A percentile compares a stretch with the other conserved stretches of the same genome.
Conservation (phyloP, 1,140 invertebrate species). For the Heterodera carotae region DNA sequence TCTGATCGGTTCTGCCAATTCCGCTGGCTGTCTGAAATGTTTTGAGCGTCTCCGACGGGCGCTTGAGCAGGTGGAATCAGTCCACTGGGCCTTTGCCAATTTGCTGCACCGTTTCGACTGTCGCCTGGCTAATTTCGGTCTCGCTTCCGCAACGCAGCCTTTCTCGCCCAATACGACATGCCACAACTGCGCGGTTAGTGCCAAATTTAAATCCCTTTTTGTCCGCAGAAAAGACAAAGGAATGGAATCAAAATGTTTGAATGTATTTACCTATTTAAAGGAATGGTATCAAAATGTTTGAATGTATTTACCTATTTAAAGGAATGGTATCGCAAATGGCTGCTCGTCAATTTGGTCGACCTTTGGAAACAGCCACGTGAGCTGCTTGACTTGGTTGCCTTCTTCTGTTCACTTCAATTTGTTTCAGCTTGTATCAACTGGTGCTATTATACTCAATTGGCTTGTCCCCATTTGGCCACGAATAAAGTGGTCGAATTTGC, state of each 20-base stretch:
- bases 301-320: constrained; percentile 32
- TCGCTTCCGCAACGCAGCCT: constrained; percentile 56
- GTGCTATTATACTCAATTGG: constrained; percentile 65
- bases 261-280: constrained; percentile 10
- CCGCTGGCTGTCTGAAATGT: constrained; percentile 42
- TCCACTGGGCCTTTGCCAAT: constrained; percentile 48
- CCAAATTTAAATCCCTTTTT: background rate
- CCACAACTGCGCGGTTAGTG: constrained; percentile 56
- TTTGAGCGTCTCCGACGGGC: constrained; percentile 42
- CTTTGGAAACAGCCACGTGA: constrained; percentile 54
- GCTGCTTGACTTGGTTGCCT: background rate
- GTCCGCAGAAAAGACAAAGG: background rate
- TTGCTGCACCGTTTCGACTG: constrained; percentile 61
- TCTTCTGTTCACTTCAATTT: background rate
- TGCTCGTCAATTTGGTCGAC: constrained; percentile 59
- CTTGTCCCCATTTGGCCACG: constrained; percentile 63
- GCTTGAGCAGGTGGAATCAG: constrained; percentile 41
- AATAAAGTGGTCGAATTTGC: constrained; percentile 61
- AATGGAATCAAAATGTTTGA: background rate
- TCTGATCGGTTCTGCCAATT: constrained; percentile 39
- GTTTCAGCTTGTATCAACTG: constrained; percentile 60
- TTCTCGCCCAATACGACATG: constrained; percentile 65
- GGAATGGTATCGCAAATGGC: constrained; percentile 64
- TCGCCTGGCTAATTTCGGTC: constrained; percentile 50
- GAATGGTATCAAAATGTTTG: background rate